Evolutionary conservation across 2,113 vertebrate genomes (phyloP).

Genomic region (Megaceryle maxima): DNA sequence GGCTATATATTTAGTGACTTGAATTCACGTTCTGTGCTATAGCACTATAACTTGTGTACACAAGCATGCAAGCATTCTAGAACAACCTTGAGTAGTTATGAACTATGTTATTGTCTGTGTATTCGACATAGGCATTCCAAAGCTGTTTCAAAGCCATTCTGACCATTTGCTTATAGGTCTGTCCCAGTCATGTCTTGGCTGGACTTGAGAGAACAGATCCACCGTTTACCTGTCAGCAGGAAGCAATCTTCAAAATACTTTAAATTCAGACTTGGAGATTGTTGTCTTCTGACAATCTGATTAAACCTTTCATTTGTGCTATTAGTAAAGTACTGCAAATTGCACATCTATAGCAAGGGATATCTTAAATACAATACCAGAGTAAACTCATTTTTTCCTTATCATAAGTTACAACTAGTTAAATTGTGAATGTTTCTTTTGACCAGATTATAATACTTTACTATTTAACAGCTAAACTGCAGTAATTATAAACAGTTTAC

Average conservation of each 20-base stretch:
- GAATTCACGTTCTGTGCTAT: too few relatives aligned
- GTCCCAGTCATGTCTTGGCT: neutral
- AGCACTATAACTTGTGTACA: too few relatives aligned
- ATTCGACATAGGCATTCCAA: too few relatives aligned
- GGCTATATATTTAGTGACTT: too few relatives aligned
- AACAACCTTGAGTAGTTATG: too few relatives aligned
- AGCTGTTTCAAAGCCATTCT: too few relatives aligned
- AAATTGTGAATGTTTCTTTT: neutral
- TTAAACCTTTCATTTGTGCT: neutral
- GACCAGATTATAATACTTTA: neutral
- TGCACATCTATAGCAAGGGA: neutral
- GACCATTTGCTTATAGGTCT: neutral
- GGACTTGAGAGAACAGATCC: neutral
- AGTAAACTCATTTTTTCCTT: neutral
- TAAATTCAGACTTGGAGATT: neutral
- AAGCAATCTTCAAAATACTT: neutral
- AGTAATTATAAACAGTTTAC: neutral
- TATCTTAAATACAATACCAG: neutral
- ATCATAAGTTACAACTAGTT: neutral
- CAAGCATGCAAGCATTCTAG: too few relatives aligned
- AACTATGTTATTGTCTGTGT: too few relatives aligned
- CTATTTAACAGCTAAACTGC: neutral
- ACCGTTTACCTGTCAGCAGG: neutral
- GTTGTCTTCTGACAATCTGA: neutral
- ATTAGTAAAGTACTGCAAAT: neutral